These are phyloP conservation scores for Limnothrissa miodon DNA, from an alignment of 2,113 vertebrate species.

Conservation along the genomic window DNA sequence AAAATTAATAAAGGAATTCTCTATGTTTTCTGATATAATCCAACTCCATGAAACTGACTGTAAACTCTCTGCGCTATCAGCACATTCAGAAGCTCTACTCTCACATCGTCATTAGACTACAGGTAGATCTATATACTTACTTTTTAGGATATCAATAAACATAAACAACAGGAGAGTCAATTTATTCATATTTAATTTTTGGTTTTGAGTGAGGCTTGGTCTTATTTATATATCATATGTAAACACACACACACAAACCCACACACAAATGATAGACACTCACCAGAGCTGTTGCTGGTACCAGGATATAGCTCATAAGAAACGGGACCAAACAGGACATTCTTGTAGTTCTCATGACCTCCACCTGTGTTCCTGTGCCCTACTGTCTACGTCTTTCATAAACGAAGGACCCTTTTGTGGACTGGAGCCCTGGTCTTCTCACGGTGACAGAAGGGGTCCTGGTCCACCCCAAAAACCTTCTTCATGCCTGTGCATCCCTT, in stretches of 20 bases:
- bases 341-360: background rate
- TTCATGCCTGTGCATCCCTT: slow-evolving; percentile 22
- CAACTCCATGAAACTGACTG: background rate
- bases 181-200: no score
- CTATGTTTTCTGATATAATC: no score
- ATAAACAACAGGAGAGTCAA: no score
- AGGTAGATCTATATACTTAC: no score
- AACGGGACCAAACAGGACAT: slow-evolving; percentile 25
- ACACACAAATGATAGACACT: slow-evolving; percentile 44
- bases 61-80: background rate
- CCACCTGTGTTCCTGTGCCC: background rate
- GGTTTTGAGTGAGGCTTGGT: no score
- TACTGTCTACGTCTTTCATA: background rate
- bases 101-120: no score
- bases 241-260: background rate
- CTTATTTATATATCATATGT: no score
- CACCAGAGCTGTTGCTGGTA: slow-evolving; percentile 62
- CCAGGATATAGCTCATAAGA: slow-evolving; percentile 54
- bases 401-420: background rate
- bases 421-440: slow-evolving; percentile 29
- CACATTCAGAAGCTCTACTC: background rate
- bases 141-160: no score
- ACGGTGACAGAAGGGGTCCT: slow-evolving; percentile 28
- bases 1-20: no score
- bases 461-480: background rate